Conservation (phyloP, 2,797 vertebrate species). For the Sandelia bainsii region DNA sequence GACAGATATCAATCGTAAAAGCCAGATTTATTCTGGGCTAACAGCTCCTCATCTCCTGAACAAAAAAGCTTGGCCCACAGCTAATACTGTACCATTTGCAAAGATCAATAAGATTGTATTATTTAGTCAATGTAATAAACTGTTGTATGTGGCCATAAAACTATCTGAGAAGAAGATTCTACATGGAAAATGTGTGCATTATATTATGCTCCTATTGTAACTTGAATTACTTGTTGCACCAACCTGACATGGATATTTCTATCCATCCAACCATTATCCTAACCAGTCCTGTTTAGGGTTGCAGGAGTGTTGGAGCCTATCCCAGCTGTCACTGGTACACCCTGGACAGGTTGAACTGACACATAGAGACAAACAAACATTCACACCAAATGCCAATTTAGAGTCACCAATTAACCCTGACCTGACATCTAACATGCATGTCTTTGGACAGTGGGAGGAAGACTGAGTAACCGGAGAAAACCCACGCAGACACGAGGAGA, state of each 20-base stretch:
- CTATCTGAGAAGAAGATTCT: background rate
- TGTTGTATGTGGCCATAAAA: background rate
- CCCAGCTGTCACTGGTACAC: no score
- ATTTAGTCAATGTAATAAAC: slow-evolving; percentile 29
- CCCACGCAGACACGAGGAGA: no score
- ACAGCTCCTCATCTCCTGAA: slow-evolving; percentile 8
- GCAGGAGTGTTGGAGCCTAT: no score
- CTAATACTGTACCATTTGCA: slow-evolving; percentile 15
- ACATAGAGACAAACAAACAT: no score
- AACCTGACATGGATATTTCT: background rate
- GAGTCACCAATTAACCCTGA: no score
- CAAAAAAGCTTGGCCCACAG: background rate
- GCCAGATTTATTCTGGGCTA: slow-evolving; percentile 11
- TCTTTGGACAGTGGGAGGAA: no score
- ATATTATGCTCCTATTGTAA: background rate
- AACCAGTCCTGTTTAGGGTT: no score
- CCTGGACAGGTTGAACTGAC: no score
- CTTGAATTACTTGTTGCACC: background rate
- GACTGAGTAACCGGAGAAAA: no score
- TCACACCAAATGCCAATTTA: no score
- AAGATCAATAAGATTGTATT: slow-evolving; percentile 40
- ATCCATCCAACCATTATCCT: no score
- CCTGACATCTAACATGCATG: no score
- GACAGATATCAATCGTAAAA: slow-evolving; percentile 29
- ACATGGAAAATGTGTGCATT: background rate